Evolutionary conservation across 1,140 invertebrate species (phyloP).

Genomic region (Drosophila takahashii): DNA sequence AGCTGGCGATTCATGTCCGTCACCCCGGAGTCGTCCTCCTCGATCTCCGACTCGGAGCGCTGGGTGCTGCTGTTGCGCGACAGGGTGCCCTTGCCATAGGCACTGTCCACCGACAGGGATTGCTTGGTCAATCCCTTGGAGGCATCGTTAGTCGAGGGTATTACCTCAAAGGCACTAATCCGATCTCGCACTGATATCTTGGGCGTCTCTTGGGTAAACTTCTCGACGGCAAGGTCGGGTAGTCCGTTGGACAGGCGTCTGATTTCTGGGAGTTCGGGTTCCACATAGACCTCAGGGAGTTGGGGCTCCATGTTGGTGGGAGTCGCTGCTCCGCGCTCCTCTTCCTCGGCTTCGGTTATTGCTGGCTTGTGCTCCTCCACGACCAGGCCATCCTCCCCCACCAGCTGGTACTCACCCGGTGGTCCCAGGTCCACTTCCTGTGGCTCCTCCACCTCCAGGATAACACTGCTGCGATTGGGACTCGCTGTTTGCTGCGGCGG

Average conservation of each 20-base stretch:
- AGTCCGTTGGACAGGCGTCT: conserved; percentile 64
- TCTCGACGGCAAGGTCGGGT: conserved; percentile 66
- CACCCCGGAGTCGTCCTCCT: conserved; percentile 90
- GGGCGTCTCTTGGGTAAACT: conserved; percentile 56
- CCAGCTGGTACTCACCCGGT: conserved; percentile 57
- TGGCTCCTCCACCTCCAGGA: conserved; percentile 49
- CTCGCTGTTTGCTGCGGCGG: conserved; percentile 29
- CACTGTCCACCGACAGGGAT: conserved; percentile 75
- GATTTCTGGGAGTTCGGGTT: conserved; percentile 43
- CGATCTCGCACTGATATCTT: conserved; percentile 80
- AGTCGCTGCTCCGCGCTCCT: conserved; percentile 55
- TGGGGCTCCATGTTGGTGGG: conserved; percentile 56
- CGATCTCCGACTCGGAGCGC: conserved; percentile 86
- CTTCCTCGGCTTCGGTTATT: conserved; percentile 34
- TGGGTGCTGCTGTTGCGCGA: conserved; percentile 82
- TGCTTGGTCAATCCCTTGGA: conserved; percentile 54
- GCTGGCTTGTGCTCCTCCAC: conserved; percentile 40
- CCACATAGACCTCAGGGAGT: conserved; percentile 66
- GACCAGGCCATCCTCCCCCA: conserved; percentile 52
- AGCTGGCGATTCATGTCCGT: conserved; percentile 89
- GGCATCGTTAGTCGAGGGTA: neutral
- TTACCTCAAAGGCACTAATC: conserved; percentile 80
- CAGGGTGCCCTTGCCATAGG: conserved; percentile 68
- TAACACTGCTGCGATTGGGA: conserved; percentile 47
- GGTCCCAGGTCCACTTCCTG: conserved; percentile 45